Evolutionary conservation across 53 echinoderm and acorn worm genomes (phyloP).

Genomic region (Apostichopus leukothele): DNA sequence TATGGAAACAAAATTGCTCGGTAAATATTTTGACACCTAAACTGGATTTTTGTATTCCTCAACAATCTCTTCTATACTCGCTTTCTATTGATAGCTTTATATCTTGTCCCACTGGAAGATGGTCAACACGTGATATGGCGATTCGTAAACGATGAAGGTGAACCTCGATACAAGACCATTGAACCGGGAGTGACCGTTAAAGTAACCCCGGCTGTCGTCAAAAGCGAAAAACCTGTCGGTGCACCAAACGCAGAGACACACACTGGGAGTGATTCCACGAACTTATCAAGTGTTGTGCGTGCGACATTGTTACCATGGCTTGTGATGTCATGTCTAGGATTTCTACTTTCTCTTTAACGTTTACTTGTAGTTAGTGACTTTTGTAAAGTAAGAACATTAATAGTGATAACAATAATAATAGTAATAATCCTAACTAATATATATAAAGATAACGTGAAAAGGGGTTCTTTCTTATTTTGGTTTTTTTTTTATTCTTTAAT

Average conservation of each 20-base stretch:
- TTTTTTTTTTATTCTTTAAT: background rate
- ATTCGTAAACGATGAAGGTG: conserved; percentile 8
- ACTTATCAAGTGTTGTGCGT: background rate
- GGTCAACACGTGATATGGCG: conserved; percentile 39
- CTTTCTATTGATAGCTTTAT: background rate
- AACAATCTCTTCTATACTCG: no score
- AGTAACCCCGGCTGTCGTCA: background rate
- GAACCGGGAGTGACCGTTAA: background rate
- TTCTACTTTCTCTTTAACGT: conserved; percentile 2
- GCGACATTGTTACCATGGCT: background rate
- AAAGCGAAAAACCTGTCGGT: background rate
- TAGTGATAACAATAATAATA: background rate
- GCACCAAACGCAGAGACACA: background rate
- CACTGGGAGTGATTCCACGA: background rate
- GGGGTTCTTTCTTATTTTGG: background rate
- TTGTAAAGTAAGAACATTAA: background rate
- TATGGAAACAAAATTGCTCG: no score
- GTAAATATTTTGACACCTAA: no score
- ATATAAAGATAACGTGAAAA: background rate
- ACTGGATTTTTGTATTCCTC: no score
- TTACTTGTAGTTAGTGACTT: background rate
- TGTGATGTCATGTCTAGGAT: background rate
- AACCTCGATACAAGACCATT: conserved; percentile 32
- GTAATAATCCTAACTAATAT: background rate
- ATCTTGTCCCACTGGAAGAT: conserved; percentile 4